Base-by-base conservation (phyloP, 1,140 invertebrate genomes). In the Drosophila kurseongensis region DNA sequence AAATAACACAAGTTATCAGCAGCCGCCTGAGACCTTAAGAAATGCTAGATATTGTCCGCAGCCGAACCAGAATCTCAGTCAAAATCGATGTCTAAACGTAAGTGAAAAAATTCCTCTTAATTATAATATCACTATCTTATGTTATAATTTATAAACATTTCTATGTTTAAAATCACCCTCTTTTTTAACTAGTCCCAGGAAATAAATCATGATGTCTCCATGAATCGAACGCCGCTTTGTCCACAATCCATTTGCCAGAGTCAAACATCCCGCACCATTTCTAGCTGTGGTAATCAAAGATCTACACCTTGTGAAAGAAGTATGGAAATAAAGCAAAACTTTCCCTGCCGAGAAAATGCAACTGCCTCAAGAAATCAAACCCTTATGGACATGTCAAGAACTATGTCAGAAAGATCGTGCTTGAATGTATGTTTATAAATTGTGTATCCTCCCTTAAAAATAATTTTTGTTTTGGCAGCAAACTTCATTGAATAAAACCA, bases 1-100 rank as follows among this genome's bases (percentile, higher is more conserved):
- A 2, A 51, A 76, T 27, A 38, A 63, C 3, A 72, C 71, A 0
- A 61, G 45, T 13, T 84, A 77, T 9, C 48, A 61, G 36, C n/a
- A 57, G 13, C 29, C 44, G 8, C 68, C 62, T 0, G 8, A 47
- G 6, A 1, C 8, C 6, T 0, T 32, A 12, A 48, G 27, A 32
- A 10, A 50, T 7, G 12, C 32, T 0, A 10, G n/a, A 9, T 8
- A 5, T 29, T 29, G 42, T 0, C 12, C 13, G 8, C 50, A 52
- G 9, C 0, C 6, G 0, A 14, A 14, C 3, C 23, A 1, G 14
- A 61, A 6, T 32, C 9, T 29, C 12, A 1, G 8, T 14, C 44
- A 47, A 16, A 41, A 5, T 2, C 56, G 50, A 8, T 23, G 36
- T 16, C 48, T 1, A n/a, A 42, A 38, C 10, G 72, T 75, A 40